A percentile compares a stretch with the other conserved stretches of the same genome.
Conservation (phyloP, 2,888 invertebrate genomes). For the Didymodactylos carnosus region DNA sequence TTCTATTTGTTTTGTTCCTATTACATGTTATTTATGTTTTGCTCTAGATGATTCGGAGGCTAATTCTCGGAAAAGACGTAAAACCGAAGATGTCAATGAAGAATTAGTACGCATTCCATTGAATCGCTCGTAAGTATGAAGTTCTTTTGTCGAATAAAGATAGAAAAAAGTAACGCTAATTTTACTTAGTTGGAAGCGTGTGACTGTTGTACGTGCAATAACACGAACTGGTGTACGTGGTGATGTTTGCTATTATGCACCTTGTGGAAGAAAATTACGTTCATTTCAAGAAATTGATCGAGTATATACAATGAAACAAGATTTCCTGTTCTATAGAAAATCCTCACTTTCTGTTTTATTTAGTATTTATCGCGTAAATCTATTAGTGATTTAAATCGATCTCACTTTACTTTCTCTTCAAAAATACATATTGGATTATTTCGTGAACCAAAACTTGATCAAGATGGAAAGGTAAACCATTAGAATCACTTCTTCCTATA, state of each 20-base stretch:
- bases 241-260: slow-evolving; percentile 69
- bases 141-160: neutral
- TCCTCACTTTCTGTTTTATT: slow-evolving; percentile 19
- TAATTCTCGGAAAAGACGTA: neutral
- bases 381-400: slow-evolving; percentile 49
- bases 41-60: neutral
- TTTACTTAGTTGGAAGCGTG: slow-evolving; percentile 4
- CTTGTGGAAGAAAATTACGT: slow-evolving; percentile 45
- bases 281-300: slow-evolving; percentile 43
- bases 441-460: slow-evolving; percentile 46
- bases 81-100: neutral
- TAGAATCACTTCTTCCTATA: neutral
- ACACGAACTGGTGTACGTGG: slow-evolving; percentile 51
- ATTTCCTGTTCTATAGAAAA: neutral
- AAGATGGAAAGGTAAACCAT: slow-evolving; percentile 24
- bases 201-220: slow-evolving; percentile 1
- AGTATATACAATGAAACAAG: slow-evolving; percentile 17
- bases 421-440: slow-evolving; percentile 73
- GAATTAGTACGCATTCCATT: neutral
- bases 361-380: slow-evolving; percentile 55
- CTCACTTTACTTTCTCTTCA: slow-evolving; percentile 78
- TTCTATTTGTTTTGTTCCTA: neutral
- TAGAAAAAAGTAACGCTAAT: neutral
- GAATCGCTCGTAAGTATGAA: neutral
- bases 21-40: too few relatives aligned